These are phyloP conservation scores for Prionailurus viverrinus DNA, from an alignment of 2,113 vertebrate genomes.

Conservation along the genomic window DNA sequence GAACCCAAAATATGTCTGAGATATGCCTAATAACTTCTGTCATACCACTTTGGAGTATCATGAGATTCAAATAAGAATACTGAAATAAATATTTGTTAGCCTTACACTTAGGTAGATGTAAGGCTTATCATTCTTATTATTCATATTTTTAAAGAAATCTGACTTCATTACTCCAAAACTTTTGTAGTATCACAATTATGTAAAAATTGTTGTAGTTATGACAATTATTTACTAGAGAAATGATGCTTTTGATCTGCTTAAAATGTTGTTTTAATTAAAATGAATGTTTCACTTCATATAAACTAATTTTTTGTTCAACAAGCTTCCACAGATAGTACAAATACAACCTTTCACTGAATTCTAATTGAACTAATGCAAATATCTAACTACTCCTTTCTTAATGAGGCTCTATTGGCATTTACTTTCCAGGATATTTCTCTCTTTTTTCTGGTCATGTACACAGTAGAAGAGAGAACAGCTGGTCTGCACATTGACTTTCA, in stretches of 20 bases:
- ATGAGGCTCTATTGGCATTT: background rate
- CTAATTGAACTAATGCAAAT: background rate
- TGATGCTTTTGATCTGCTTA: background rate
- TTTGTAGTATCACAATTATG: background rate
- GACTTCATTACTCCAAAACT: background rate
- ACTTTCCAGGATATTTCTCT: background rate
- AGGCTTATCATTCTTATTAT: background rate
- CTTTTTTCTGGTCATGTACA: background rate
- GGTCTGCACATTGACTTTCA: background rate
- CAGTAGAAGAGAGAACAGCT: background rate
- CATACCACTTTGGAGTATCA: background rate
- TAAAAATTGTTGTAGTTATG: conserved; percentile 9
- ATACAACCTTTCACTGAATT: background rate
- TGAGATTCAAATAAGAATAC: background rate
- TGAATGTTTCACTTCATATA: background rate
- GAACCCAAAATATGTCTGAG: background rate
- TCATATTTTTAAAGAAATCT: conserved; percentile 18
- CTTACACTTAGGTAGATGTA: background rate
- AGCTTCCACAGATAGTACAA: background rate
- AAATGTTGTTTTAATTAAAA: conserved; percentile 16
- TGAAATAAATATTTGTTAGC: background rate
- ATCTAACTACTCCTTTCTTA: background rate
- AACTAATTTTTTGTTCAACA: background rate
- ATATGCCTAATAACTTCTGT: background rate
- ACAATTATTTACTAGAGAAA: background rate